Evolutionary conservation across 2,113 vertebrate genomes (phyloP).

Genomic region (Callipepla squamata): DNA sequence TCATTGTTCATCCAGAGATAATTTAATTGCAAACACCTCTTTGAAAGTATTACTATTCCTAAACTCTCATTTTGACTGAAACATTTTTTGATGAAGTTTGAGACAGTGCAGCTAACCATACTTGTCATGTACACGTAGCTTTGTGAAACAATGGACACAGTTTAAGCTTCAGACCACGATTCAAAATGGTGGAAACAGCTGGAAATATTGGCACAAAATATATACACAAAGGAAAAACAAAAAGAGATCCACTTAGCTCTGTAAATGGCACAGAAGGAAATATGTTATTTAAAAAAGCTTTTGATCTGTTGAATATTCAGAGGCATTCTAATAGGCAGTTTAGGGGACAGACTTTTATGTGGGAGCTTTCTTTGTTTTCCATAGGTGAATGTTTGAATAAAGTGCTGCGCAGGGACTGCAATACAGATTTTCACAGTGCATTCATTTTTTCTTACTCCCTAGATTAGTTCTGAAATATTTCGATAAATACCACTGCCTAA

Average conservation of each 20-base stretch:
- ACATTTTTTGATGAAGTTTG: neutral
- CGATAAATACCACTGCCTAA: neutral
- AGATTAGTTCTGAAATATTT: neutral
- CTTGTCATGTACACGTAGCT: neutral
- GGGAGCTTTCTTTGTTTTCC: neutral
- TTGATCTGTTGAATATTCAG: slow-evolving; percentile 14
- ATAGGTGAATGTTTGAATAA: neutral
- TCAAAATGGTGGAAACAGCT: slow-evolving; percentile 18
- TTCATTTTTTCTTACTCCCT: neutral
- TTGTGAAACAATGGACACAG: slow-evolving; percentile 38
- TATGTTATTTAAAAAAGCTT: slow-evolving; percentile 9
- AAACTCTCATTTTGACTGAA: neutral
- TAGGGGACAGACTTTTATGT: neutral
- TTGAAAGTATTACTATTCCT: slow-evolving; percentile 2
- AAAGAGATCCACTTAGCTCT: neutral
- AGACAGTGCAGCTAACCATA: slow-evolving; percentile 3
- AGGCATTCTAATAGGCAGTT: slow-evolving; percentile 20
- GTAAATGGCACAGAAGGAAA: neutral
- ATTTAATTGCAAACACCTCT: neutral
- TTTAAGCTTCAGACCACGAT: slow-evolving; percentile 50
- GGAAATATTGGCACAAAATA: neutral
- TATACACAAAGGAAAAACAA: slow-evolving; percentile 6
- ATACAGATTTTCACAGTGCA: neutral
- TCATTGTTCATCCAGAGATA: neutral
- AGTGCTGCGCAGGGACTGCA: neutral